Percentiles rank a stretch among this genome's conserved stretches.
Conservation (phyloP, 1,140 invertebrate species). For the Drosophila punjabiensis region DNA sequence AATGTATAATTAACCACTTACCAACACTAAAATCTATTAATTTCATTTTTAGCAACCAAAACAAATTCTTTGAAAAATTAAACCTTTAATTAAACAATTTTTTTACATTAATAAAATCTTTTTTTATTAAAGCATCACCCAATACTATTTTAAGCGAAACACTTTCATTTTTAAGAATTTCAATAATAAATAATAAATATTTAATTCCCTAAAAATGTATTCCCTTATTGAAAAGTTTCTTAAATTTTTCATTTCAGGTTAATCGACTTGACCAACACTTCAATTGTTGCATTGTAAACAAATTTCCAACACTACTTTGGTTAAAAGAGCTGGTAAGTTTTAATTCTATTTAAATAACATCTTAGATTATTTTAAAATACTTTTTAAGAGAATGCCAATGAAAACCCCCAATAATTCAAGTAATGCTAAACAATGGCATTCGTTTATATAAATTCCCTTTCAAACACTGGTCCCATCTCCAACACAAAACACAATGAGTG, state of each 20-base stretch:
- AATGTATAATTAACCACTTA: too few relatives aligned
- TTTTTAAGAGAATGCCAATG: not conserved
- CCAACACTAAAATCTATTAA: too few relatives aligned
- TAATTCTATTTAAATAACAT: not conserved
- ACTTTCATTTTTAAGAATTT: too few relatives aligned
- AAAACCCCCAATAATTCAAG: not conserved
- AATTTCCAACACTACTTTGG: not conserved
- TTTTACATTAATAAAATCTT: too few relatives aligned
- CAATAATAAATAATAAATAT: too few relatives aligned
- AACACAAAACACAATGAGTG: constrained; percentile 17
- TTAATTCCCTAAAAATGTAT: not conserved
- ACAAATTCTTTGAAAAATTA: too few relatives aligned
- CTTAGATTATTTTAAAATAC: too few relatives aligned
- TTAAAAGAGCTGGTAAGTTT: not conserved
- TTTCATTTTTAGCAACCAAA: too few relatives aligned
- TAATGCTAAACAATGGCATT: not conserved
- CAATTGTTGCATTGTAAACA: not conserved
- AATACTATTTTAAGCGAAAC: not conserved
- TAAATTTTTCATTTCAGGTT: not conserved
- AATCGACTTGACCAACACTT: not conserved
- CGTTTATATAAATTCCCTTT: not conserved
- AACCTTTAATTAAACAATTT: too few relatives aligned
- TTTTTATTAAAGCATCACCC: too few relatives aligned
- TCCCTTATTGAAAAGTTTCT: not conserved
- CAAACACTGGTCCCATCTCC: constrained; percentile 3